Percentiles rank a stretch among this genome's conserved stretches.
Conservation (phyloP, 1,140 invertebrate genomes). For the Zaprionus inermis region DNA sequence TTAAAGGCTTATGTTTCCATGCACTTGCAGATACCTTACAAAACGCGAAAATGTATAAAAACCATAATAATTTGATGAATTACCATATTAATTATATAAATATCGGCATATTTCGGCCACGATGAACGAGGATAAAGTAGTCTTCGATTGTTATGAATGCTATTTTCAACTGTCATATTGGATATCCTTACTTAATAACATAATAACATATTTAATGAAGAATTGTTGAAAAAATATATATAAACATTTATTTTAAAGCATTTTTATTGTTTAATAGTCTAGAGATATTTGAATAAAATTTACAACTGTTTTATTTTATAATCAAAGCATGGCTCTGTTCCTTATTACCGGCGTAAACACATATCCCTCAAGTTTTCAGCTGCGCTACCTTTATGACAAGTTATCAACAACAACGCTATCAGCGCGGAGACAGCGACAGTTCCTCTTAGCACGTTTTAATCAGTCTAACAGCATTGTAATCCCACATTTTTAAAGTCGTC, state of each 20-base stretch:
- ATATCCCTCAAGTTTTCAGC: conserved; percentile 47
- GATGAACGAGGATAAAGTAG: not conserved
- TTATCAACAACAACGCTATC: conserved; percentile 68
- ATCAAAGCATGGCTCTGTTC: not conserved
- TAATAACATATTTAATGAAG: not conserved
- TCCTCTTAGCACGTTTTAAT: conserved; percentile 52
- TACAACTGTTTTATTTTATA: not conserved
- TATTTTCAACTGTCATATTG: not conserved
- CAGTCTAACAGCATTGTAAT: conserved; percentile 12
- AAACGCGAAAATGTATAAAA: not conserved
- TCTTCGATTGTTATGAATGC: too few relatives aligned
- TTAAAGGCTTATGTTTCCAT: not conserved
- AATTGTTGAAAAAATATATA: not conserved
- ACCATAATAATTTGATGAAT: not conserved
- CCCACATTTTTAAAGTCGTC: conserved; percentile 18
- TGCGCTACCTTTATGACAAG: conserved; percentile 52
- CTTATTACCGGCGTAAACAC: not conserved
- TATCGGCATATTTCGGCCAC: not conserved
- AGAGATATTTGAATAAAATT: not conserved
- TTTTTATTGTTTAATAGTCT: not conserved
- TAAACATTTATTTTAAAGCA: not conserved
- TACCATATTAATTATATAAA: not conserved
- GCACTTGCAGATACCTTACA: conserved; percentile 3
- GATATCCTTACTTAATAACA: not conserved
- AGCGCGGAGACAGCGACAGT: conserved; percentile 50